Percentiles rank a stretch among this genome's conserved stretches.
phyloP scores from a whole-genome alignment of 2,797 vertebrate species.

The Miichthys miiuy region DNA sequence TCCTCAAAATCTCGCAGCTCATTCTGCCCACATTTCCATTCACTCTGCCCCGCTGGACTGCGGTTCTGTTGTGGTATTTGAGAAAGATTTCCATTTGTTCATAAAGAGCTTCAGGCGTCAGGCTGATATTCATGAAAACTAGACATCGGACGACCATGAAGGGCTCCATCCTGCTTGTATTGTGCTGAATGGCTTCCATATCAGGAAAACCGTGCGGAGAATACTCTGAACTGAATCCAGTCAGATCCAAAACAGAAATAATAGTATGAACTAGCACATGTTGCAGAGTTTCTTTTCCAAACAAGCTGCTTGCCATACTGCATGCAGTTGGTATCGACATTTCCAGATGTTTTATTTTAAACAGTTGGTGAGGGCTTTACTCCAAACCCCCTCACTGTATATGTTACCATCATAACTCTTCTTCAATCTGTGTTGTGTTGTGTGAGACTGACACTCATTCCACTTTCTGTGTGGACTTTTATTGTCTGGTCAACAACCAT shows the following conservation, averaged over 20 bases:
- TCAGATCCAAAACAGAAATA: slow-evolving; percentile 20
- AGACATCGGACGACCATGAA: slow-evolving; percentile 31
- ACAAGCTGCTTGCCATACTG: neutral
- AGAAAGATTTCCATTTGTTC: slow-evolving; percentile 69
- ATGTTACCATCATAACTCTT: no score
- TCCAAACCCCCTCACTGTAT: neutral
- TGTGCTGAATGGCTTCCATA: slow-evolving; percentile 29
- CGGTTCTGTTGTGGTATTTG: slow-evolving; percentile 53
- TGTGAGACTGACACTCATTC: no score
- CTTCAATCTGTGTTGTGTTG: no score
- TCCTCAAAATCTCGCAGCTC: slow-evolving; percentile 51
- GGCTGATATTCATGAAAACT: slow-evolving; percentile 45
- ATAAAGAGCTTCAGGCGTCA: slow-evolving; percentile 47
- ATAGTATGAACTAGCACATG: slow-evolving; percentile 32
- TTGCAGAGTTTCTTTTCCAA: slow-evolving; percentile 26
- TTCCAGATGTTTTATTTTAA: slow-evolving; percentile 24
- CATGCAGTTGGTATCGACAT: neutral
- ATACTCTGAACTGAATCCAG: slow-evolving; percentile 11
- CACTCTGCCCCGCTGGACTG: slow-evolving; percentile 30
- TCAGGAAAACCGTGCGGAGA: slow-evolving; percentile 15
- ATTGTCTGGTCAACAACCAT: no score
- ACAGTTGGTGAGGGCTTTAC: neutral
- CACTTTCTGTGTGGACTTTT: no score
- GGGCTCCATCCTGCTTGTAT: slow-evolving; percentile 28
- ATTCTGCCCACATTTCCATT: slow-evolving; percentile 72